These are phyloP conservation scores for Pygmarrhopalites habei DNA, from an alignment of 1,140 invertebrate species.

Conservation along the genomic window DNA sequence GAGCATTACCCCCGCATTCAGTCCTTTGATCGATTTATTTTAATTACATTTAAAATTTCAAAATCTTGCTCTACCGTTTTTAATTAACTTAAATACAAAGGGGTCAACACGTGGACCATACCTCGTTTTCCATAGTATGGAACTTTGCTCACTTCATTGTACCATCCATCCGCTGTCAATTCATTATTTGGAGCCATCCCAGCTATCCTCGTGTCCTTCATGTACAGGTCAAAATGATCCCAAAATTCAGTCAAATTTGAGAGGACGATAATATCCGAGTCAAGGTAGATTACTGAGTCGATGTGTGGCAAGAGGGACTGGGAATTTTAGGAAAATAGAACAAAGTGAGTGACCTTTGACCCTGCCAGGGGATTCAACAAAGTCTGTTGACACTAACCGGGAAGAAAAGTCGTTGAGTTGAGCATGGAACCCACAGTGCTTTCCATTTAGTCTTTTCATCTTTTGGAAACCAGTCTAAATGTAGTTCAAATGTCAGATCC, in stretches of 20 bases:
- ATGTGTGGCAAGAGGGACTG: conserved; percentile 68
- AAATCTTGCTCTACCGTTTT: not conserved
- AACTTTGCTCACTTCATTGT: conserved; percentile 88
- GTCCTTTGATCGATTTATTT: too few relatives aligned
- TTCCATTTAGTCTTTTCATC: conserved; percentile 66
- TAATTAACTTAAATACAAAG: too few relatives aligned
- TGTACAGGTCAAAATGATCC: conserved; percentile 63
- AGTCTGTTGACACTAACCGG: conserved; percentile 63
- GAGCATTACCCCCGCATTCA: conserved; percentile 94
- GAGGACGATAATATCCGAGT: conserved; percentile 84
- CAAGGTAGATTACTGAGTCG: conserved; percentile 82
- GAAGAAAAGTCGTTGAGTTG: conserved; percentile 81
- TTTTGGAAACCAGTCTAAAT: conserved; percentile 67
- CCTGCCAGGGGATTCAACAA: too few relatives aligned
- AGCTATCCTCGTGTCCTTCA: conserved; percentile 81
- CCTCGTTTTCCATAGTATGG: conserved; percentile 72
- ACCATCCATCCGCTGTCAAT: conserved; percentile 86
- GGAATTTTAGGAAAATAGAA: conserved; percentile 15
- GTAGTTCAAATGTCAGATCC: conserved; percentile 62
- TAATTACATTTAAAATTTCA: conserved; percentile 40
- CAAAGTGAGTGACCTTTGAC: conserved; percentile 19
- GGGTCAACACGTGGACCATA: not conserved
- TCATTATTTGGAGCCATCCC: conserved; percentile 83
- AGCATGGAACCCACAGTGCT: conserved; percentile 85
- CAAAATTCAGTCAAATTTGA: conserved; percentile 73